phyloP scores from a whole-genome alignment of 37 sponge, comb jelly and placozoan species.

The Halichondria panicea region DNA sequence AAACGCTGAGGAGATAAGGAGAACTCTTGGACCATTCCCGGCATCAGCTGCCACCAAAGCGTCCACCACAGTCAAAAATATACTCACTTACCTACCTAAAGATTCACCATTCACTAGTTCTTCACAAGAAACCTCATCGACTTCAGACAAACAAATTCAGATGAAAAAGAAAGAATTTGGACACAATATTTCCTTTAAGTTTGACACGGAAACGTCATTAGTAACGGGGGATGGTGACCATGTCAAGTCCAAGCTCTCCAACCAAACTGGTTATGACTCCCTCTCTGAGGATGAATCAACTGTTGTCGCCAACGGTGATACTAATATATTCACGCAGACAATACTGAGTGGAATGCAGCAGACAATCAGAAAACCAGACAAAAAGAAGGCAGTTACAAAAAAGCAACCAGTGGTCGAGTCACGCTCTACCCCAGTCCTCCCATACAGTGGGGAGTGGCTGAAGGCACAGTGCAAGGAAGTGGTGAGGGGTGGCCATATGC shows the following conservation, averaged over 20 bases:
- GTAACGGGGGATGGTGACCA: background rate
- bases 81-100: conserved; percentile 25
- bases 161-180: conserved; percentile 64
- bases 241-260: background rate
- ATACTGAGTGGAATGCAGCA: background rate
- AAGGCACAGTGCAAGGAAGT: conserved; percentile 39
- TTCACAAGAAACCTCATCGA: background rate
- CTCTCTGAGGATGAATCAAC: conserved; percentile 61
- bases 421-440: no score
- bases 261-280: conserved; percentile 26
- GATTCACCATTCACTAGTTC: background rate
- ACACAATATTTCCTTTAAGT: conserved; percentile 49
- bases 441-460: conserved; percentile 51
- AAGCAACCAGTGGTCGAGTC: background rate
- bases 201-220: background rate
- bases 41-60: conserved; percentile 61
- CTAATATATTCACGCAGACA: background rate
- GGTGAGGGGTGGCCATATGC: background rate
- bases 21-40: conserved; percentile 66
- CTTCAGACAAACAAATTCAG: background rate
- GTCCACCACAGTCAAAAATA: conserved; percentile 27
- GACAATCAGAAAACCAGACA: background rate
- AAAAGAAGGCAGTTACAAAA: background rate
- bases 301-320: background rate
- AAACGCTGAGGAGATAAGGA: conserved; percentile 42